Base-by-base conservation (phyloP, 2,113 vertebrate species). In the Protomyctophum bolini region DNA sequence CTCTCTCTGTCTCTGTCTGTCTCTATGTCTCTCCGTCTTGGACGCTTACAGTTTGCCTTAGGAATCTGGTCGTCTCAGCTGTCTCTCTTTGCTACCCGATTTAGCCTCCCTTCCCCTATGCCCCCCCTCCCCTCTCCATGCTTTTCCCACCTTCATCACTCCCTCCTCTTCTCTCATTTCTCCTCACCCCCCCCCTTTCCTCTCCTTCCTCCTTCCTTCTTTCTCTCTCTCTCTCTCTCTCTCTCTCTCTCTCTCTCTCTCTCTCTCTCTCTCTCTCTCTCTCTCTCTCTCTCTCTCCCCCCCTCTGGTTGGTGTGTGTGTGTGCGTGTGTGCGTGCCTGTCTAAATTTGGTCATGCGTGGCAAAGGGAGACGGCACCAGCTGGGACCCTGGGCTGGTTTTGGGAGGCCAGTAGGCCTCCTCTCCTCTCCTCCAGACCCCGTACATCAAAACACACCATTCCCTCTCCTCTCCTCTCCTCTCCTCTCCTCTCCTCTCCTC, bases 11-110 rank as follows among this genome's bases (percentile, higher is more conserved):
- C 56, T 47, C 46, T 7, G n/a, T 14, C 56, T 48, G 47, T 41
- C 50, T 58, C 46, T 70, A 14, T 51, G 56, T 65, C 59, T 47
- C 77, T 82, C 68, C 58, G 49, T 88, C 84, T 82, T 82, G 75
- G 81, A 73, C 80, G 55, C 82, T 87, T 79, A 82, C 85, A 66
- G 82, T 82, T 79, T 60, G 64, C 75, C 78, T 88, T 70, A 91
- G 90, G 90, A 91, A 92, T 92, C 84, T 84, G 85, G 89, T 79
- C 86, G 47, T 77, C 88, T 92, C 91, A 92, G 91, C 91, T 92
- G 87, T 91, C 75, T 91, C 87, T 80, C 80, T 90, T 91, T 72
- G 85, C 90, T 66, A 81, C 63, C 86, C 80, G 9, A 92, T 91
- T 88, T 92, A 91, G 88, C 82, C 79, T 80, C 58, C 62, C 47